A percentile compares a stretch with the other conserved stretches of the same genome.
Conservation (phyloP, 2,113 vertebrate species). For the Antigone vipio region DNA sequence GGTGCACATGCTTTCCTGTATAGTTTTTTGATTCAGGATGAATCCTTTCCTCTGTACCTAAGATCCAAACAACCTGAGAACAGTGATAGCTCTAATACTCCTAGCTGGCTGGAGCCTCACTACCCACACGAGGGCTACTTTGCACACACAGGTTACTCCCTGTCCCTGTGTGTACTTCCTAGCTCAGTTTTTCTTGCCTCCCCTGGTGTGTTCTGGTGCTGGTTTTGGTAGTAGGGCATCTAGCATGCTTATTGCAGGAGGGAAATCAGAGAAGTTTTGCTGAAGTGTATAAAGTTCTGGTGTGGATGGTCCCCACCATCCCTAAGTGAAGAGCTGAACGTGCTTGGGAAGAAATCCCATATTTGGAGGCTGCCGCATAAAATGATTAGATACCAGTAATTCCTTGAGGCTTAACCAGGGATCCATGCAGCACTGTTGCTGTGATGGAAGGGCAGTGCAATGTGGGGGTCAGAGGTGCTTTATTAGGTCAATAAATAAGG, state of each 20-base stretch:
- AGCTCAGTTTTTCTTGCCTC: neutral
- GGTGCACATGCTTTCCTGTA: neutral
- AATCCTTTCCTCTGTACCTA: neutral
- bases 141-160: neutral
- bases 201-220: neutral
- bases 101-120: neutral
- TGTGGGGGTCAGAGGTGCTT: neutral
- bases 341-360: neutral
- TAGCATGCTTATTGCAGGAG: neutral
- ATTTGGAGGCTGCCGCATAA: neutral
- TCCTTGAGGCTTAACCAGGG: neutral
- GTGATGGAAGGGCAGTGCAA: neutral
- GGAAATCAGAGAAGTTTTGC: neutral
- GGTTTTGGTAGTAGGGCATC: neutral
- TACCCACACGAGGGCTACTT: neutral
- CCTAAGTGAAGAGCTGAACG: neutral
- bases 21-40: neutral
- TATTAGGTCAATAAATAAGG: neutral
- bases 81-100: neutral
- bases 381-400: neutral
- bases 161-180: neutral
- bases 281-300: neutral
- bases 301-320: neutral
- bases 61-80: neutral
- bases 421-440: neutral